Evolutionary conservation across 2,888 invertebrate genomes (phyloP), one percentile per base, ranked within the genome.

Genomic region (Amphipyra berbera): DNA sequence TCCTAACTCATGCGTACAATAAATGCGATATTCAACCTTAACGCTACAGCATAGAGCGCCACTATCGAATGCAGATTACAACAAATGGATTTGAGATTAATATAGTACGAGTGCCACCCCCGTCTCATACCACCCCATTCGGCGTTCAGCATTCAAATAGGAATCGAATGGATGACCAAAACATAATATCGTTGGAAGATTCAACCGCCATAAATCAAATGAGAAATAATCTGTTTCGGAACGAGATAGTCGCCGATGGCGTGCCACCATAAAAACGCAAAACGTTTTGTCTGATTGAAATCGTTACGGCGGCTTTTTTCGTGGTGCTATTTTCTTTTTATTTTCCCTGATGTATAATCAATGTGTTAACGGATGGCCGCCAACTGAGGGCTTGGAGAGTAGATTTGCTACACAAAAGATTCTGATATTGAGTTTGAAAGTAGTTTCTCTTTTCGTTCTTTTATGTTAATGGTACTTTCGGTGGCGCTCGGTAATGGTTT

Each of bases 101-200:
- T 95, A 95, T 95, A 94, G 93, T 93, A 93, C 91, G 89, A 92
- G 92, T 89, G 90, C 94, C 94, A 93, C 95, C 94, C 30, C 92
- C 89, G 90, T 87, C 94, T 90, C 94, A 90, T 89, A 85, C 94
- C 94, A 93, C 94, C 94, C 94, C 90, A 88, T 89, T 91, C 90
- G 93, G 88, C 93, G 92, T 85, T 93, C 94, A 90, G 95, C 95
- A 95, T 95, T 95, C 95, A 95, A 95, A 95, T 95, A 94, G 94
- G 94, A 93, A 95, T 95, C 93, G 95, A 95, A 95, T 94, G 94
- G 95, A 94, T 95, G 95, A 95, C 95, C 94, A 95, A 94, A 95
- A 95, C 95, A 95, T 95, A 95, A 95, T 95, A 95, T 94, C 95
- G 90, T 91, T 92, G 91, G 94, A 93, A 92, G 93, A 94, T 93